Evolutionary conservation across 2,797 vertebrate genomes (phyloP).

Genomic region (Danio aesculapii): DNA sequence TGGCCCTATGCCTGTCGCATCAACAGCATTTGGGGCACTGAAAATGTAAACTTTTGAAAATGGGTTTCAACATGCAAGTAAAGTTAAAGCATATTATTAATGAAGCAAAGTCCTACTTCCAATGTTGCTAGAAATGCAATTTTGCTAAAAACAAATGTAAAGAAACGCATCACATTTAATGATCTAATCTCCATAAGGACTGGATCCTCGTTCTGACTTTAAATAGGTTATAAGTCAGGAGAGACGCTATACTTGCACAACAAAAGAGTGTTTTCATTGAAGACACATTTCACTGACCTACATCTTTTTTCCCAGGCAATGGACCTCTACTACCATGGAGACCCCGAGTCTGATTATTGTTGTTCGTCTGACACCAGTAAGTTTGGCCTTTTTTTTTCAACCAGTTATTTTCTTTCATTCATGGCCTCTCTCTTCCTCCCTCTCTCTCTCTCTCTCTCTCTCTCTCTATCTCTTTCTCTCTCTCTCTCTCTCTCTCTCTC

Average conservation of each 20-base stretch:
- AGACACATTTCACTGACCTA: slow-evolving; percentile 33
- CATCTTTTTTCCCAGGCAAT: slow-evolving; percentile 74
- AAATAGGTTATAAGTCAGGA: not conserved
- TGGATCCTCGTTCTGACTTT: not conserved
- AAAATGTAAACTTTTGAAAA: no score
- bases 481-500: slow-evolving; percentile 11
- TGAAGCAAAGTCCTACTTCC: slow-evolving; percentile 67
- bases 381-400: slow-evolving; percentile 48
- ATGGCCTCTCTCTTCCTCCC: not conserved
- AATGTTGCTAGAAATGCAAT: slow-evolving; percentile 65
- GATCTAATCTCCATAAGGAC: not conserved
- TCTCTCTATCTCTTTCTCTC: slow-evolving; percentile 3
- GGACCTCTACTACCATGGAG: slow-evolving; percentile 83
- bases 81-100: no score
- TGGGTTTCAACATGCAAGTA: no score
- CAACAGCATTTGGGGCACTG: no score
- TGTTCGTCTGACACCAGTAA: slow-evolving; percentile 80
- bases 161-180: not conserved
- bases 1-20: no score
- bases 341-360: slow-evolving; percentile 80
- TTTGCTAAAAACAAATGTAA: slow-evolving; percentile 22
- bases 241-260: not conserved
- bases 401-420: not conserved
- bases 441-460: no score
- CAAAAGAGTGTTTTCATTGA: slow-evolving; percentile 20